phyloP scores from a whole-genome alignment of 2,113 vertebrate genomes.

The Trogon melanurus region DNA sequence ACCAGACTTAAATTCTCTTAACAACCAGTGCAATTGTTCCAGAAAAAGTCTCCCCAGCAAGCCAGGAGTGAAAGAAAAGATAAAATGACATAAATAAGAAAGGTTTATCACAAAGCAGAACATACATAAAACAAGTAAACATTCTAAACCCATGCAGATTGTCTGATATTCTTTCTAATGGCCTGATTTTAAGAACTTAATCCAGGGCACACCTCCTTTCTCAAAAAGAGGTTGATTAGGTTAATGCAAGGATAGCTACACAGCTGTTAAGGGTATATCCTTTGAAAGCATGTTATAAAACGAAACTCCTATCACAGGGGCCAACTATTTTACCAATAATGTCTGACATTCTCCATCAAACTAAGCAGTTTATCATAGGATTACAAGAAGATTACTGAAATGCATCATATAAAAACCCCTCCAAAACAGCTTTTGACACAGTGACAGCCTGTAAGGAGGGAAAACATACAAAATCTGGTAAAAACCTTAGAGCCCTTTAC shows the following conservation, averaged over 20 bases:
- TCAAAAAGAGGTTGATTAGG: slow-evolving; percentile 9
- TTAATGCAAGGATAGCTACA: slow-evolving; percentile 40
- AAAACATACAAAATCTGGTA: background rate
- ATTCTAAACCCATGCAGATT: background rate
- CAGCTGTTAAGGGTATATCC: slow-evolving; percentile 11
- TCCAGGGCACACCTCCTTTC: slow-evolving; percentile 41
- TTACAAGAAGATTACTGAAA: slow-evolving; percentile 65
- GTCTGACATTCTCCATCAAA: slow-evolving; percentile 46
- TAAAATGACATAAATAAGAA: slow-evolving; percentile 3
- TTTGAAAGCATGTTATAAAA: slow-evolving; percentile 16
- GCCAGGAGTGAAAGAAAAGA: background rate
- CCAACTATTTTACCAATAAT: background rate
- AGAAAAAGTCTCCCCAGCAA: background rate
- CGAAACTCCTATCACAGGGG: background rate
- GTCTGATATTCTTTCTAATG: background rate
- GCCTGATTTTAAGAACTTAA: slow-evolving; percentile 51
- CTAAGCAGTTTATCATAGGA: slow-evolving; percentile 56
- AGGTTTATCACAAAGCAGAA: background rate
- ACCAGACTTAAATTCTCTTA: background rate
- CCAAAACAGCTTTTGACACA: slow-evolving; percentile 16
- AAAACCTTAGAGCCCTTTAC: background rate
- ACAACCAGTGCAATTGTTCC: background rate
- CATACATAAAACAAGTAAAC: slow-evolving; percentile 2
- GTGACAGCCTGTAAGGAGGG: background rate
- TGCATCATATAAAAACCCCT: background rate